Evolutionary conservation across 2,888 invertebrate species (phyloP), one percentile per base, ranked within the genome.

Genomic region (Agrotis segetum): DNA sequence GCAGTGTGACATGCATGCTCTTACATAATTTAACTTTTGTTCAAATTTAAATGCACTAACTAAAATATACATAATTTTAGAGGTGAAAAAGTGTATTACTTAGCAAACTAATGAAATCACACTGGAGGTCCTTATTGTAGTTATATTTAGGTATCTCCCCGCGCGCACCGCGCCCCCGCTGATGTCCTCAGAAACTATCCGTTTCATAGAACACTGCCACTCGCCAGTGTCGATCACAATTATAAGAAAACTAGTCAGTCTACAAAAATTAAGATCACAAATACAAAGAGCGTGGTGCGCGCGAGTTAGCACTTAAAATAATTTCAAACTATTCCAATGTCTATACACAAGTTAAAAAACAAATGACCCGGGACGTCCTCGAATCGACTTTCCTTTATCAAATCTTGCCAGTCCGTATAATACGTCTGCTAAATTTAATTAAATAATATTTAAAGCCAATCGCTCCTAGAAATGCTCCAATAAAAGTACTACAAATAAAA

Each of bases 301-400:
- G 86, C 87, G 87, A 84, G 87, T 82, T 75, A 84, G 89, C 89
- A 86, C 91, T 90, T 91, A 91, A 90, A 88, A 90, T 90, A 90
- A 91, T 89, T 90, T 88, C 89, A 86, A 85, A 88, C 92, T 92
- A 93, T 90, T 89, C 89, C 93, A 91, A 92, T 91, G 92, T 91
- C 92, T 94, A 93, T 91, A 93, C 92, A 93, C 91, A 92, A 93
- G 92, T 93, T 84, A 75, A 82, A 83, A 94, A 93, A 93, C 92
- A 92, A 92, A 91, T 89, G 88, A 86, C 94, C 93, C 93, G 90
- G 90, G 86, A 84, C 91, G 89, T 83, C 85, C 75, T 86, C 89
- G 89, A 75, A 67, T 66, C 60, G 70, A 65, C 77, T 67, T 71
- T 71, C 69, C 79, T 71, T 77, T 67, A 72, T 67, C 73, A 68